Base-by-base conservation (phyloP, 2,113 vertebrate species). In the Syrmaticus mikado region DNA sequence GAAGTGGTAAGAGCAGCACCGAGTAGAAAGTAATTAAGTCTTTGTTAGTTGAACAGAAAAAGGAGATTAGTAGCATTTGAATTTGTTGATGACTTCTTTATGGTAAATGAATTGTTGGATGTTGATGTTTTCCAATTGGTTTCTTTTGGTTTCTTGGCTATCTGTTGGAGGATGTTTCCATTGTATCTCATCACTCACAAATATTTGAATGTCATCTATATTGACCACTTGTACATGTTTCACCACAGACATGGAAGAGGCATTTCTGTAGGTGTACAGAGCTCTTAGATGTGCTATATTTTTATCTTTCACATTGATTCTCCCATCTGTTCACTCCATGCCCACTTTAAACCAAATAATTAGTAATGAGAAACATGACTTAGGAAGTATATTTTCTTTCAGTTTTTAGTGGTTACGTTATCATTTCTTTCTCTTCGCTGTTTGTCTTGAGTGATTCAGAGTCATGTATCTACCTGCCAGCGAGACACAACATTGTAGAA, bases 111-210 rank as follows among this genome's bases (percentile, higher is more conserved):
- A 95, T 95, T 90, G 81, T 94, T 45, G 71, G 65, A 83, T 58
- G 80, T 32, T 95, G 85, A 88, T 91, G 70, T 95, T 93, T 97
- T 96, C 91, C 62, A 34, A 70, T 82, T 87, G 67, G 66, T 90
- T 95, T 93, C 82, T 91, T 91, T 88, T 87, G 83, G 52, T 94
- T 96, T 95, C 71, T 72, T 90, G 82, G 87, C 94, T 89, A 77
- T 79, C 90, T 94, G 78, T 60, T 78, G 81, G 82, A 85, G 24
- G 90, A 94, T 50, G 24, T 91, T 75, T 46, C 67, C 73, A 84
- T 95, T 95, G 45, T 79, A 21, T 45, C 53, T 89, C 68, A 43
- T 58, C 17, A 10, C 28, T 80, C 73, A 70, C 80, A 84, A 82
- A 58, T 70, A 70, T 34, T 34, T 83, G 74, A 85, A 89, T 79